Evolutionary conservation across 2,113 vertebrate species (phyloP).

Genomic region (Mormyrus lacerda): DNA sequence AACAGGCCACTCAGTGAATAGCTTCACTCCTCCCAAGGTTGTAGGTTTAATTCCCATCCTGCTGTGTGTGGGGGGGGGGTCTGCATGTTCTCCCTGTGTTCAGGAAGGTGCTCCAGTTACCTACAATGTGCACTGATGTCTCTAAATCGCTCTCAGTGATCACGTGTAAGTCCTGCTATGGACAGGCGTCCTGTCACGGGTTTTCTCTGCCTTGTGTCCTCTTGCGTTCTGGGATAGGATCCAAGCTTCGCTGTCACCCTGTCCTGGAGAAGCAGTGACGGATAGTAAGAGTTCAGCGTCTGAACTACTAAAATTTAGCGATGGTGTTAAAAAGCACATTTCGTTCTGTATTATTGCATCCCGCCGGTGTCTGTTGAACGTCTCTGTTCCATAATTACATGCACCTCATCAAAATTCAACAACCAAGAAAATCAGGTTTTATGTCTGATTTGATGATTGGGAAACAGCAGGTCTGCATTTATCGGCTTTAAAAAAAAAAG

Average conservation of each 20-base stretch:
- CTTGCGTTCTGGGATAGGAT: background rate
- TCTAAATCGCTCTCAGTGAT: background rate
- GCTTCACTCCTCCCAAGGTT: background rate
- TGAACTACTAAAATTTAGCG: background rate
- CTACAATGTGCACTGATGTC: background rate
- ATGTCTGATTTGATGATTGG: conserved; percentile 3
- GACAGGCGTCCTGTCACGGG: background rate
- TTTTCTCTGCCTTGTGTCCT: background rate
- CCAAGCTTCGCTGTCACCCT: background rate
- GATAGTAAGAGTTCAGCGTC: background rate
- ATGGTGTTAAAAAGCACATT: background rate
- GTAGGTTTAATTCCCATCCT: background rate
- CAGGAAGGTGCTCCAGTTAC: background rate
- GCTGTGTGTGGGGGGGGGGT: background rate
- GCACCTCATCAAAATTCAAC: background rate
- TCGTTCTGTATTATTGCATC: background rate
- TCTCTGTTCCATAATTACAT: background rate
- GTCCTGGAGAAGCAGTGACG: background rate
- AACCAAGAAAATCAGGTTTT: conserved; percentile 6
- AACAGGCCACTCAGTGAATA: background rate
- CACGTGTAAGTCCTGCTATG: background rate
- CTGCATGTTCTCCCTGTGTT: background rate
- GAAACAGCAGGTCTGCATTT: background rate
- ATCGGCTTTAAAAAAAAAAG: background rate
- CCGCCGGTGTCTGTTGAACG: background rate